Base-by-base conservation (phyloP, 2,797 vertebrate genomes). In the Triplophysa yarkandensis region DNA sequence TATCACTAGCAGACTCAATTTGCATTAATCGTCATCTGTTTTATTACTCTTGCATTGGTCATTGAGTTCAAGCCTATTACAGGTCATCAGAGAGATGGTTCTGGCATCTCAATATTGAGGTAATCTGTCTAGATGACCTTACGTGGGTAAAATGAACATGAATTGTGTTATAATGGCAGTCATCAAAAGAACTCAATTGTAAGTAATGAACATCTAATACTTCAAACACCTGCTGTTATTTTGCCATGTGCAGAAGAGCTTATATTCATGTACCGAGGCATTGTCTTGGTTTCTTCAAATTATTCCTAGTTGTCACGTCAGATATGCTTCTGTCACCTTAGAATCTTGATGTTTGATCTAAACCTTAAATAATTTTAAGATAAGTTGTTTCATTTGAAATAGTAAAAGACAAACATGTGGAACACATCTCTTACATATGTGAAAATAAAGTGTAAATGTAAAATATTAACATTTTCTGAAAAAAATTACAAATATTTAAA, bases 211-310 rank as follows among this genome's bases (percentile, higher is more conserved):
- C 4, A 39, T 68, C 21, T 52, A 28, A 72, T 32, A 25, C 48
- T 54, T 16, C n/a, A 68, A 65, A 34, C 48, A 43, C 58, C 48
- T 46, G 52, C 39, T 64, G 25, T 68, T 64, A 50, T 64, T 60
- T 58, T 69, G 50, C 39, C 50, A 74, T 28, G 2, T 65, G 60
- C 25, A 60, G 32, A 60, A 69, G 13, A 39, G 43, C 58, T 34
- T 13, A 44, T 32, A 63, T 19, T 63, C 11, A 54, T 41, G 58
- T 17, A 48, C 28, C 44, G 25, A 32, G 30, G 19, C 17, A 57
- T 25, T 57, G 57, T 68, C 66, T 78, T 70, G 68, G 64, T 73
- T 43, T 68, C 44, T 34, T 25, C 14, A 28, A 41, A 52, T 52
- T 62, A 52, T 28, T 61, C 36, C 69, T 55, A 67, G 25, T 21